Percentiles rank a stretch among this genome's conserved stretches.
These are phyloP conservation scores for Tauraco hartlaubi DNA, from an alignment of 2,797 vertebrate genomes.

Conservation along the genomic window DNA sequence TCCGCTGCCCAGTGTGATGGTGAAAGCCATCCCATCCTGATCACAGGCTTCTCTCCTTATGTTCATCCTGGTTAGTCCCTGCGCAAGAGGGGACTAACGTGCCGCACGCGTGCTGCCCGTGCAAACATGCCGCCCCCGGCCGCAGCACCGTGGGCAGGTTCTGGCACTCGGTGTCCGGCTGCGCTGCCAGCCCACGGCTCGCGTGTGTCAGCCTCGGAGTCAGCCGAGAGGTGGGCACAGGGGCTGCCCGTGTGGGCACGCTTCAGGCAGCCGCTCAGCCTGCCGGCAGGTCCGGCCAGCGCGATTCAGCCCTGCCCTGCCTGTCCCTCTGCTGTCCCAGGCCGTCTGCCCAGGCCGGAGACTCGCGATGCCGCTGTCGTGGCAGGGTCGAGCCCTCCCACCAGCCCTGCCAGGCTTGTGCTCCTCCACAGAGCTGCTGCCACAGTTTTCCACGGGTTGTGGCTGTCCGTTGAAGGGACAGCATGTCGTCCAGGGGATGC, in stretches of 20 bases:
- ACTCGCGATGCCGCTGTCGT: background rate
- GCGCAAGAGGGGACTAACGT: too few relatives aligned
- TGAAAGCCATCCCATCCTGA: background rate
- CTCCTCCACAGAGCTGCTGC: background rate
- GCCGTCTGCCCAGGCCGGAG: accelerated
- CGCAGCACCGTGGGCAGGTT: background rate
- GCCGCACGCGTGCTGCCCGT: accelerated
- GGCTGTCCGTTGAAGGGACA: background rate
- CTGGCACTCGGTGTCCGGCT: background rate
- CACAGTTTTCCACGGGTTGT: accelerated
- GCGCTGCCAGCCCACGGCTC: background rate
- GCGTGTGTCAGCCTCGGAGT: background rate
- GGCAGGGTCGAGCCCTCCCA: background rate
- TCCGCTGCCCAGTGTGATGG: too few relatives aligned
- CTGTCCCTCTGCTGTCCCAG: background rate
- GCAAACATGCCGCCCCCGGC: background rate
- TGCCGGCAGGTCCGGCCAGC: background rate
- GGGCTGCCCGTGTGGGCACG: background rate
- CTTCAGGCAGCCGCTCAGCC: background rate
- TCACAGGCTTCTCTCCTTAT: background rate
- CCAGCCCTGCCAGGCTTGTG: background rate
- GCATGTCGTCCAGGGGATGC: background rate
- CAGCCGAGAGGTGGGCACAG: background rate
- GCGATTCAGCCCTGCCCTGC: background rate
- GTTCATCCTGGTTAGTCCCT: background rate